Conservation (phyloP, 2,797 vertebrate species). For the Chaenodraco wilsoni region DNA sequence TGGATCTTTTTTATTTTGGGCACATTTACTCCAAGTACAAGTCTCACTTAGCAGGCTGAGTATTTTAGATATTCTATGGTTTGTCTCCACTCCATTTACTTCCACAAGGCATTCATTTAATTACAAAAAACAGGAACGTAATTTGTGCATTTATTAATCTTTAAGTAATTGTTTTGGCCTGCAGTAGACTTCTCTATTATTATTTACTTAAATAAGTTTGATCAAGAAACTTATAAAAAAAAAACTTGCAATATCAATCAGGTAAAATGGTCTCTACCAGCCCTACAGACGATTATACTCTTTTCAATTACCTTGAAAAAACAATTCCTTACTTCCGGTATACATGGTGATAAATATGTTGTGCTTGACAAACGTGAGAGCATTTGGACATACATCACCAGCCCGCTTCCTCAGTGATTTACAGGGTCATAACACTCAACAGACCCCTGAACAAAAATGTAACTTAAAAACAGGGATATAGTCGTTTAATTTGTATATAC, state of each 20-base stretch:
- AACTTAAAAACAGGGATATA: not conserved
- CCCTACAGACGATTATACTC: not conserved
- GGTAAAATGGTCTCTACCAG: not conserved
- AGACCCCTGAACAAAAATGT: not conserved
- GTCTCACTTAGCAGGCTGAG: not conserved
- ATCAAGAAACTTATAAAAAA: too few species aligned
- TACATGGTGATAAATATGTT: not conserved
- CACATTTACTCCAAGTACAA: not conserved
- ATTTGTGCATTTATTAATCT: not conserved
- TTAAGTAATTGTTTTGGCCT: not conserved
- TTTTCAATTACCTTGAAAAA: slow-evolving; percentile 43
- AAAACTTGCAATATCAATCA: not conserved
- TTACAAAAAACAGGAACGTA: not conserved
- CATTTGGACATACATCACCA: slow-evolving; percentile 3
- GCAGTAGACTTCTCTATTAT: not conserved
- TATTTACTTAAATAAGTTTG: too few species aligned
- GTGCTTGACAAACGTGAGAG: not conserved
- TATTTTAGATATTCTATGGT: not conserved
- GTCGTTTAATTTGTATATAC: not conserved
- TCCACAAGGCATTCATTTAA: not conserved
- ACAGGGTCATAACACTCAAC: slow-evolving; percentile 78
- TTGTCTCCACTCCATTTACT: not conserved
- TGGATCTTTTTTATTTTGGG: not conserved
- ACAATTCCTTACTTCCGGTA: not conserved
- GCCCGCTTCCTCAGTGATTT: slow-evolving; percentile 8